A percentile compares a stretch with the other conserved stretches of the same genome.
These are phyloP conservation scores for Athalia cordata DNA, from an alignment of 2,888 invertebrate genomes.

Conservation along the genomic window DNA sequence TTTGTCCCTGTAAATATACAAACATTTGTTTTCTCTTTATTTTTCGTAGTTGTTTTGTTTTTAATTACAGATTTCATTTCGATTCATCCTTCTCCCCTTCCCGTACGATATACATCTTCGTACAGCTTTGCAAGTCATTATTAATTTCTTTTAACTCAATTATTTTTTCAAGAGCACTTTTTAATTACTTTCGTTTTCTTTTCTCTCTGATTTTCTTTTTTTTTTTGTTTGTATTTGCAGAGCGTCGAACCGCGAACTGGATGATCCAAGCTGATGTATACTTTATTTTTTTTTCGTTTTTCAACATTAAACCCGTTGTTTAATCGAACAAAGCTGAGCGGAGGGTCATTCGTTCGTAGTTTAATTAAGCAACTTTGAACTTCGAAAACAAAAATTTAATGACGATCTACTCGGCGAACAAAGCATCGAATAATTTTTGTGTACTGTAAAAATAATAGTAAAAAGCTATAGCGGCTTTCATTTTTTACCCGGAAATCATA, in stretches of 20 bases:
- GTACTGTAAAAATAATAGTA: no score
- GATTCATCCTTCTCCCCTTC: no score
- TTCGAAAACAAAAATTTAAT: constrained; percentile 14
- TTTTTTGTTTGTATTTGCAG: background rate
- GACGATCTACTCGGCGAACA: no score
- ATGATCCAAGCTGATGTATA: background rate
- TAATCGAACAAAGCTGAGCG: background rate
- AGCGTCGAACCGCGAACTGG: background rate
- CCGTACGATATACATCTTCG: no score
- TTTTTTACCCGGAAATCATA: no score
- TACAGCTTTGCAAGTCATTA: background rate
- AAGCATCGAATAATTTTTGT: background rate
- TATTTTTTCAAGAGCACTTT: background rate
- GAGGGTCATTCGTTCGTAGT: constrained; percentile 17
- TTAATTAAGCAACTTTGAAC: constrained; percentile 23
- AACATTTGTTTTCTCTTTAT: no score
- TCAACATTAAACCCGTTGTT: background rate
- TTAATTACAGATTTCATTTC: no score
- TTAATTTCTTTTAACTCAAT: constrained; percentile 6
- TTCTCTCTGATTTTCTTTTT: background rate
- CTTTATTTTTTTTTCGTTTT: background rate
- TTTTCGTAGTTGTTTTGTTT: no score
- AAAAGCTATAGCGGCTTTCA: no score
- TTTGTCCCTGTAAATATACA: no score
- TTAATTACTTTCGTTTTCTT: constrained; percentile 12